These are phyloP conservation scores for Siniperca chuatsi DNA, from an alignment of 2,113 vertebrate genomes.

Conservation along the genomic window DNA sequence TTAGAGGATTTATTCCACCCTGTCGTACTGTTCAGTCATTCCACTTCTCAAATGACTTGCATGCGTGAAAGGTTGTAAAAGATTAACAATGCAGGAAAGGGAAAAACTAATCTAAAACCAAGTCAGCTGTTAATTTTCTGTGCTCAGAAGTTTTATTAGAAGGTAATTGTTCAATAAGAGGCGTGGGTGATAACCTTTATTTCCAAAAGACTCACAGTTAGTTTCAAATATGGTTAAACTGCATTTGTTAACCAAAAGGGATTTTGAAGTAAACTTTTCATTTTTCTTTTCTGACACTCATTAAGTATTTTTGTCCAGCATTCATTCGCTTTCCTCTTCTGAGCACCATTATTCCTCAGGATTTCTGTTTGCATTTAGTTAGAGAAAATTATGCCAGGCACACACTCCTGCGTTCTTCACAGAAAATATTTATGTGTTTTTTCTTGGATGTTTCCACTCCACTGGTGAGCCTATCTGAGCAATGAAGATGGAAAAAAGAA, in stretches of 20 bases:
- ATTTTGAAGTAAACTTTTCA: not conserved
- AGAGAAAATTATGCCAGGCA: not conserved
- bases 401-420: not conserved
- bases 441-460: slow-evolving; percentile 6
- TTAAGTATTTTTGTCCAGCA: not conserved
- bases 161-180: not conserved
- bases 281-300: not conserved
- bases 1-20: not conserved
- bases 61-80: not conserved
- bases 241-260: not conserved
- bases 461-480: not conserved
- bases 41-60: slow-evolving; percentile 1
- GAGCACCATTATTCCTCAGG: not conserved
- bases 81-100: not conserved
- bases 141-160: not conserved
- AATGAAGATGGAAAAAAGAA: not conserved
- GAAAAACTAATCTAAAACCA: not conserved
- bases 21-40: not conserved
- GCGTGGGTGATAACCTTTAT: not conserved
- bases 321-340: not conserved
- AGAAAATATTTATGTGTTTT: slow-evolving; percentile 19
- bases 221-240: not conserved
- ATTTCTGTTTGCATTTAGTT: not conserved
- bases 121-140: not conserved
- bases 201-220: not conserved